Percentiles rank a stretch among this genome's conserved stretches.
phyloP scores from a whole-genome alignment of 2,113 vertebrate genomes.

The Trochalopteron elliotii region DNA sequence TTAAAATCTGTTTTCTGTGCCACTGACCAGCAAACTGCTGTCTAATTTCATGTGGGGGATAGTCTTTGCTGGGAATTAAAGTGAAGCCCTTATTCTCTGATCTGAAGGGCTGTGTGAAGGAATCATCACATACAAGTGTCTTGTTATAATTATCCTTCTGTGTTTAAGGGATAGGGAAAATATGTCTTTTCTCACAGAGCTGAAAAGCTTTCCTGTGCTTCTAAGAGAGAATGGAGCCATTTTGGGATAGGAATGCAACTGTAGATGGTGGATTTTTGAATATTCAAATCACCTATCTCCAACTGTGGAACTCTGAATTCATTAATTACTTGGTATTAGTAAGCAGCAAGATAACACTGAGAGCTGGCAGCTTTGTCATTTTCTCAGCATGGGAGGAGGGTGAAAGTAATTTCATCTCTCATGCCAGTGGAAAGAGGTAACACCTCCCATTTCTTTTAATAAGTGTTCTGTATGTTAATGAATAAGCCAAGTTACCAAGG shows the following conservation, averaged over 20 bases:
- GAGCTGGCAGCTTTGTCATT: slow-evolving; percentile 5
- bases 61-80: not conserved
- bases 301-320: slow-evolving; percentile 27
- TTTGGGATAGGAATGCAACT: not conserved
- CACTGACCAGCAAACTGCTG: not conserved
- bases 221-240: not conserved
- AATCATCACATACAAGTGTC: not conserved
- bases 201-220: not conserved
- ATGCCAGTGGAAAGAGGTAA: not conserved
- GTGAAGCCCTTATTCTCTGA: not conserved
- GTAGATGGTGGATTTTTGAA: not conserved
- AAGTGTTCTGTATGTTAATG: not conserved
- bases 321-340: slow-evolving; percentile 42
- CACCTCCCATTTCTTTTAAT: not conserved
- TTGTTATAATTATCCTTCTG: not conserved
- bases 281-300: not conserved
- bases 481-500: not conserved
- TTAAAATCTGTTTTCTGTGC: slow-evolving; percentile 28
- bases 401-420: not conserved
- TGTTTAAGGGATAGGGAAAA: not conserved
- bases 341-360: not conserved
- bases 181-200: not conserved
- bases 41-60: not conserved
- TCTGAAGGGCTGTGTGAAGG: not conserved
- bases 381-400: not conserved